Evolutionary conservation across 2,888 invertebrate species (phyloP).

Genomic region (Drosophila colorata): DNA sequence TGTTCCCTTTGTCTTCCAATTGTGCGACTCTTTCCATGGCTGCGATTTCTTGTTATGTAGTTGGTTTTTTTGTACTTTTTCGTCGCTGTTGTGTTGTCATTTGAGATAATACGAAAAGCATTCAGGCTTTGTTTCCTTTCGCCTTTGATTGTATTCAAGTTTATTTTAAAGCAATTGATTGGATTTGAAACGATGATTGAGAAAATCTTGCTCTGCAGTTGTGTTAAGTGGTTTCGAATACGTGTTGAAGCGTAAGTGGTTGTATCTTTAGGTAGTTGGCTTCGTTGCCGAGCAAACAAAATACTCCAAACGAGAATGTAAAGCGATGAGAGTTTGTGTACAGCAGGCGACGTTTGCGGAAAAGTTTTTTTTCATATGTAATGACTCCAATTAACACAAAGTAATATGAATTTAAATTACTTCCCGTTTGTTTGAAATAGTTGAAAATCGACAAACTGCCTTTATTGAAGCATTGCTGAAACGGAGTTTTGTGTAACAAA

Average conservation of each 20-base stretch:
- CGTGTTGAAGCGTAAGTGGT: conserved; percentile 43
- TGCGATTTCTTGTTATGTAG: conserved; percentile 37
- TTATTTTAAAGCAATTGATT: conserved; percentile 80
- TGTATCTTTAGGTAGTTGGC: conserved; percentile 39
- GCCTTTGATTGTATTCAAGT: conserved; percentile 72
- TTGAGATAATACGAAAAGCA: conserved; percentile 75
- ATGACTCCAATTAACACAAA: no score
- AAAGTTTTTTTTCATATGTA: no score
- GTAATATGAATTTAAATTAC: no score
- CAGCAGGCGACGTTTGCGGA: no score
- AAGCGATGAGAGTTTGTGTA: neutral
- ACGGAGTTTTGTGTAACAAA: no score
- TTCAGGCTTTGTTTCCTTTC: conserved; percentile 58
- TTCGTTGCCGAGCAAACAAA: conserved; percentile 8
- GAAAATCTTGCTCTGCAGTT: conserved; percentile 26
- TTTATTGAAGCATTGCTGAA: no score
- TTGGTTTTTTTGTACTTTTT: conserved; percentile 23
- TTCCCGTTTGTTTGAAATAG: no score
- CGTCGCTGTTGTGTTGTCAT: conserved; percentile 65
- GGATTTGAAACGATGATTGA: conserved; percentile 57
- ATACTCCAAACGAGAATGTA: neutral
- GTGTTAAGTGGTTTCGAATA: conserved; percentile 42
- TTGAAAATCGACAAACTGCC: no score
- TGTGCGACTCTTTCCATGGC: conserved; percentile 40
- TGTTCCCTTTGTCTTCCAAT: conserved; percentile 61